Evolutionary conservation across 92 coral and sea anemone species (phyloP).

Genomic region (Palythoa heliodiscus): DNA sequence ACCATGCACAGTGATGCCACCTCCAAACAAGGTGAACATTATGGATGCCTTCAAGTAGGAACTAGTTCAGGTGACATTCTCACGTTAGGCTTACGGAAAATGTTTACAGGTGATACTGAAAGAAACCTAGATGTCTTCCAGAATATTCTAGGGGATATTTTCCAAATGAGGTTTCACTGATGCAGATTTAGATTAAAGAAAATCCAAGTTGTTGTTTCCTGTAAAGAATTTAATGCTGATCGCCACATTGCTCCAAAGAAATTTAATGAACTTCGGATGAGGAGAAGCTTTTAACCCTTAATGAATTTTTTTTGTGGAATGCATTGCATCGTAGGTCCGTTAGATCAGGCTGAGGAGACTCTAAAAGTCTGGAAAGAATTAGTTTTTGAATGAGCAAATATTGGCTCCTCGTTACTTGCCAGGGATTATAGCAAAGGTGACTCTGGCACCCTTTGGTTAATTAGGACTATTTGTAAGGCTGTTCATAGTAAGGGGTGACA

Average conservation of each 20-base stretch:
- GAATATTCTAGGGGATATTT: constrained; percentile 38
- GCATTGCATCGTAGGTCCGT: constrained; percentile 45
- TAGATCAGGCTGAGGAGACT: constrained; percentile 48
- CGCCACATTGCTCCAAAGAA: constrained; percentile 32
- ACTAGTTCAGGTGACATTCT: constrained; percentile 15
- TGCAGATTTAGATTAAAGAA: constrained; percentile 14
- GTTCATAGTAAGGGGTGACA: constrained; percentile 48
- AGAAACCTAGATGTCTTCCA: constrained; percentile 28
- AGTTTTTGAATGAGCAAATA: constrained; percentile 39
- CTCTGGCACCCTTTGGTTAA: constrained; percentile 41
- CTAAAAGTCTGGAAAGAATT: constrained; percentile 41
- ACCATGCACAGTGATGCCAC: no score
- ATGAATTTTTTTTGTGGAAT: constrained; percentile 45
- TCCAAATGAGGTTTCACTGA: constrained; percentile 5
- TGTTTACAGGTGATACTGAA: constrained; percentile 35
- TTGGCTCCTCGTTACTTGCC: constrained; percentile 23
- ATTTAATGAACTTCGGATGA: constrained; percentile 19
- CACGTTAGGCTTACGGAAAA: constrained; percentile 15
- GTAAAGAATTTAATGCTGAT: constrained; percentile 32
- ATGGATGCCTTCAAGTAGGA: constrained; percentile 17
- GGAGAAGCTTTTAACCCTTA: no score
- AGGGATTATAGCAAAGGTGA: constrained; percentile 37
- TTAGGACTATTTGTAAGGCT: constrained; percentile 48
- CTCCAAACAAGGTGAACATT: constrained; percentile 37
- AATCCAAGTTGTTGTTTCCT: constrained; percentile 16